phyloP scores from a whole-genome alignment of 1,140 invertebrate species.

The Drosophila yakuba region DNA sequence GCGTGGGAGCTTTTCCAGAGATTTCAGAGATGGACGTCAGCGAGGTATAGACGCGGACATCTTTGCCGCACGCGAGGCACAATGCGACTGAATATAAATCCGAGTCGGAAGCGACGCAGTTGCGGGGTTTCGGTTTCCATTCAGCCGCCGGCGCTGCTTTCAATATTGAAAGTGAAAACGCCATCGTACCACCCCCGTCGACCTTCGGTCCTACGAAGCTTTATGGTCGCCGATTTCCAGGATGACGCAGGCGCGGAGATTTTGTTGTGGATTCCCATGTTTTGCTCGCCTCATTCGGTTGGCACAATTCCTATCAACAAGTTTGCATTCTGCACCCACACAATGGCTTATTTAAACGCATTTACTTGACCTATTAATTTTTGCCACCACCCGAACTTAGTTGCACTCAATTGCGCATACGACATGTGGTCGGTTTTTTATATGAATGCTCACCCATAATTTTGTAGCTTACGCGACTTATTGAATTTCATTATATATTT shows the following conservation, averaged over 20 bases:
- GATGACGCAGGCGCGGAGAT: conserved; percentile 57
- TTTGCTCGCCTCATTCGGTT: conserved; percentile 61
- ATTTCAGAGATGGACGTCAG: conserved; percentile 9
- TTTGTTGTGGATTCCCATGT: conserved; percentile 40
- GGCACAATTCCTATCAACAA: conserved; percentile 58
- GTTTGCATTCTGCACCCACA: conserved; percentile 32
- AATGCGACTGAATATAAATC: conserved; percentile 62
- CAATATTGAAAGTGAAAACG: conserved; percentile 65
- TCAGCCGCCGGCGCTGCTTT: conserved; percentile 56
- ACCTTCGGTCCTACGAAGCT: conserved; percentile 1
- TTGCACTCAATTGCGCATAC: conserved; percentile 50
- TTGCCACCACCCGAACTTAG: neutral
- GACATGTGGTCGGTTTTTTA: conserved; percentile 19
- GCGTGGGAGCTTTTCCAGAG: conserved; percentile 21
- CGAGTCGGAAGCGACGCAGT: conserved; percentile 34
- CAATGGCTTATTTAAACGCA: conserved; percentile 56
- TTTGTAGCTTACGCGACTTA: neutral
- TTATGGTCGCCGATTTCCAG: conserved; percentile 48
- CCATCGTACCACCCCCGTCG: neutral
- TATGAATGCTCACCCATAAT: too few species aligned
- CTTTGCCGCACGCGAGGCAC: conserved; percentile 48
- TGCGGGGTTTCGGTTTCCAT: conserved; percentile 67
- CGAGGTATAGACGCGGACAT: conserved; percentile 36
- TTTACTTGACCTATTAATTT: conserved; percentile 39
- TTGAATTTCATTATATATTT: too few species aligned